Conservation (phyloP, 2,888 invertebrate genomes). For the Nephrotoma flavescens region DNA sequence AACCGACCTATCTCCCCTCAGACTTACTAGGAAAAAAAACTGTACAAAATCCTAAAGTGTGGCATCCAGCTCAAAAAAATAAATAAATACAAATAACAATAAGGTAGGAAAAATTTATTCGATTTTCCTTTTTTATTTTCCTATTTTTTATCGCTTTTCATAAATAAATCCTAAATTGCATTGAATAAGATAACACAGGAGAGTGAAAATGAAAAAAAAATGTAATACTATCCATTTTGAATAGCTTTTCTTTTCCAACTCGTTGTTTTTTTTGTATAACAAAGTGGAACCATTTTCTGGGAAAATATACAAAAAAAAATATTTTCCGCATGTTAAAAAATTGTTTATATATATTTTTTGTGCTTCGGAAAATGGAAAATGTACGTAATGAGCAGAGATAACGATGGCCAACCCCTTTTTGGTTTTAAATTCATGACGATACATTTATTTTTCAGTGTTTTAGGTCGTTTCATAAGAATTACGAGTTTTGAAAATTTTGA, state of each 20-base stretch:
- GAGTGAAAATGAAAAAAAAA: background rate
- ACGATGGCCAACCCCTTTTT: background rate
- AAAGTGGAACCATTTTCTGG: background rate
- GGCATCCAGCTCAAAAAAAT: background rate
- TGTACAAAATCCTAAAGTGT: background rate
- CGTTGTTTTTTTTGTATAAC: background rate
- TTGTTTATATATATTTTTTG: background rate
- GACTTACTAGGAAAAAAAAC: background rate
- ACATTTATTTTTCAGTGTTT: background rate
- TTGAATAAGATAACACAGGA: slow-evolving; percentile 1
- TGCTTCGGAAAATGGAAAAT: background rate
- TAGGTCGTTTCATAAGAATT: background rate
- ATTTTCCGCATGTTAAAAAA: background rate
- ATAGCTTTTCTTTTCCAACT: background rate
- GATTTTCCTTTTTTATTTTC: background rate
- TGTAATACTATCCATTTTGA: background rate
- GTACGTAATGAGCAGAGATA: background rate
- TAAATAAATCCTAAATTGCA: slow-evolving; percentile 1
- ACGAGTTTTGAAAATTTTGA: background rate
- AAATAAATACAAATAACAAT: background rate
- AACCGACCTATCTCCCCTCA: background rate
- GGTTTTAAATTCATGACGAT: background rate
- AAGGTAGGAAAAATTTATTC: slow-evolving; percentile 1
- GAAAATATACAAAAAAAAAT: background rate
- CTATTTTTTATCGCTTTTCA: background rate